phyloP scores from a whole-genome alignment of 2,797 vertebrate species.

The Miichthys miiuy region DNA sequence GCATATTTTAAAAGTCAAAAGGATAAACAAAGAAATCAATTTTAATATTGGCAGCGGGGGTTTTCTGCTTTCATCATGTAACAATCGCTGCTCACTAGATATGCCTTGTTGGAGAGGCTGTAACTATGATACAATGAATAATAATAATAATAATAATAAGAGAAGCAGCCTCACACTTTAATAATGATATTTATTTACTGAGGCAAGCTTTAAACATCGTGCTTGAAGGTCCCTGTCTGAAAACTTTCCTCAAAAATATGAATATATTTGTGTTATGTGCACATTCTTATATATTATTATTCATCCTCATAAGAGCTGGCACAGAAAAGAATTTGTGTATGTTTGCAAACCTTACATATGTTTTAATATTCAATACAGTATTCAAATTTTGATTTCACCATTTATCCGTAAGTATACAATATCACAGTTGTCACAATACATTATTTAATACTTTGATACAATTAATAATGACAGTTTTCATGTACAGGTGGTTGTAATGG shows the following conservation, averaged over 20 bases:
- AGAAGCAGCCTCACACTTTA: not conserved
- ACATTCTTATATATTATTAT: not conserved
- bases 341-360: not conserved
- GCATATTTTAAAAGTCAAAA: not conserved
- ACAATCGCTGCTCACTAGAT: not conserved
- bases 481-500: not conserved
- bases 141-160: constrained; percentile 11
- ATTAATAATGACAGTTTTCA: not conserved
- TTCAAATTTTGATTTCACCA: not conserved
- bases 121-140: constrained; percentile 2
- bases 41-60: constrained; percentile 14
- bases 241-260: not conserved
- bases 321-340: not conserved
- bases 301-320: constrained; percentile 9
- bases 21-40: not conserved
- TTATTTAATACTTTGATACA: not conserved
- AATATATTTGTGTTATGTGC: not conserved
- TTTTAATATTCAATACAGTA: too few species aligned
- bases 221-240: constrained; percentile 9
- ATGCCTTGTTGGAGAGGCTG: constrained; percentile 12
- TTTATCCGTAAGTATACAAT: not conserved
- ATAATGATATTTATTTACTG: constrained; percentile 1
- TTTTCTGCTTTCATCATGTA: constrained; percentile 17
- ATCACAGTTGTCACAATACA: not conserved
- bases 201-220: not conserved